A percentile compares a stretch with the other conserved stretches of the same genome.
Evolutionary conservation across 2,113 vertebrate species (phyloP).

Genomic region (Hirundichthys speculiger): DNA sequence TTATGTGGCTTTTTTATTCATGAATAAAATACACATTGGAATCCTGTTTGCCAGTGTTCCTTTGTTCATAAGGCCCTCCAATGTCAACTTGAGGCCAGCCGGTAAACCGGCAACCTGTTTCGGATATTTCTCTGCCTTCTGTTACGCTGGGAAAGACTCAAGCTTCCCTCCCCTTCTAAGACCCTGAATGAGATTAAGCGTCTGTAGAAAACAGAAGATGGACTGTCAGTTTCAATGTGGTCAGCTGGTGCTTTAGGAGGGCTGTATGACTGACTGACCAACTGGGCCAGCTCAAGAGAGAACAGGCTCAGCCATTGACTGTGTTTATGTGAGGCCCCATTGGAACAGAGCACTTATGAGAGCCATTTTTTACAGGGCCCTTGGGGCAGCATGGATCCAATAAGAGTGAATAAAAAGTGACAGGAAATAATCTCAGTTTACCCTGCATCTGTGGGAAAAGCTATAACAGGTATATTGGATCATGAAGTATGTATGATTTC

Average conservation of each 20-base stretch:
- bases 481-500: slow-evolving; percentile 49
- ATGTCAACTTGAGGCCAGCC: slow-evolving; percentile 10
- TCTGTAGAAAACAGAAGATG: slow-evolving; percentile 36
- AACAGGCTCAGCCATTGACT: slow-evolving; percentile 5
- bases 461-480: slow-evolving; percentile 58
- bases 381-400: slow-evolving; percentile 16
- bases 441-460: slow-evolving; percentile 13
- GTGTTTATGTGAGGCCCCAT: slow-evolving; percentile 22
- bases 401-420: slow-evolving; percentile 42
- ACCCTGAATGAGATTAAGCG: slow-evolving; percentile 45
- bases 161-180: background rate
- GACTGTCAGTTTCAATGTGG: slow-evolving; percentile 47
- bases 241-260: slow-evolving; percentile 30
- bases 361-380: slow-evolving; percentile 33
- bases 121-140: slow-evolving; percentile 3
- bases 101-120: slow-evolving; percentile 6
- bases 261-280: slow-evolving; percentile 9
- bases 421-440: slow-evolving; percentile 49
- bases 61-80: slow-evolving; percentile 1
- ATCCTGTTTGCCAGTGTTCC: slow-evolving; percentile 29
- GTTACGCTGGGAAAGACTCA: slow-evolving; percentile 24
- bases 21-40: slow-evolving; percentile 30
- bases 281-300: slow-evolving; percentile 29
- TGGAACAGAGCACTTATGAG: slow-evolving; percentile 21
- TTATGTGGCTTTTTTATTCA: background rate